Evolutionary conservation across 2,113 vertebrate genomes (phyloP).

Genomic region (Forbesichthys agassizii): DNA sequence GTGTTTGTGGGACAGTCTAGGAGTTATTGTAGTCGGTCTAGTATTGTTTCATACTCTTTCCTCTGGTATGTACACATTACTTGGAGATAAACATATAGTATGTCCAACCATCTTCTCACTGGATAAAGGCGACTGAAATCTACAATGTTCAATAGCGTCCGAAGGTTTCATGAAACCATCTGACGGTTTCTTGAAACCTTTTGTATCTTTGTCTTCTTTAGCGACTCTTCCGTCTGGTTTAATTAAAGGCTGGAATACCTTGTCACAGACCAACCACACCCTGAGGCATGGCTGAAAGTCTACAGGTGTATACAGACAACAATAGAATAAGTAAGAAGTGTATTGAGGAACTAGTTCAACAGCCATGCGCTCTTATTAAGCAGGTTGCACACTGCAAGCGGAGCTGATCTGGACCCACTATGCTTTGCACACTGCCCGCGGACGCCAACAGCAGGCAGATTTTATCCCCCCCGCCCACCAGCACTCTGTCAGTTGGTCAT

Average conservation of each 20-base stretch:
- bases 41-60: neutral
- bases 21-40: neutral
- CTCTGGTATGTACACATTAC: neutral
- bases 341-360: slow-evolving; percentile 18
- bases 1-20: neutral
- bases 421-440: too few species aligned
- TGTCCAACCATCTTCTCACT: neutral
- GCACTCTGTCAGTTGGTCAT: too few species aligned
- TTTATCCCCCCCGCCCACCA: too few species aligned
- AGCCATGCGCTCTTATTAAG: neutral
- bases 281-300: slow-evolving; percentile 17
- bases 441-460: too few species aligned
- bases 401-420: too few species aligned
- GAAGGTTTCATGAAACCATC: neutral
- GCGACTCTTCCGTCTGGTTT: slow-evolving; percentile 11
- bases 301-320: slow-evolving; percentile 6
- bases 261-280: slow-evolving; percentile 28
- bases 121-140: neutral
- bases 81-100: neutral
- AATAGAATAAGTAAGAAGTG: neutral
- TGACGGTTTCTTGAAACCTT: slow-evolving; percentile 7
- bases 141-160: too few species aligned
- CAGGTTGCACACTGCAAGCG: too few species aligned
- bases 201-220: slow-evolving; percentile 13
- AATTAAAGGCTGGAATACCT: slow-evolving; percentile 19